phyloP scores from a whole-genome alignment of 2,888 invertebrate species.

The Cantharis rufa region DNA sequence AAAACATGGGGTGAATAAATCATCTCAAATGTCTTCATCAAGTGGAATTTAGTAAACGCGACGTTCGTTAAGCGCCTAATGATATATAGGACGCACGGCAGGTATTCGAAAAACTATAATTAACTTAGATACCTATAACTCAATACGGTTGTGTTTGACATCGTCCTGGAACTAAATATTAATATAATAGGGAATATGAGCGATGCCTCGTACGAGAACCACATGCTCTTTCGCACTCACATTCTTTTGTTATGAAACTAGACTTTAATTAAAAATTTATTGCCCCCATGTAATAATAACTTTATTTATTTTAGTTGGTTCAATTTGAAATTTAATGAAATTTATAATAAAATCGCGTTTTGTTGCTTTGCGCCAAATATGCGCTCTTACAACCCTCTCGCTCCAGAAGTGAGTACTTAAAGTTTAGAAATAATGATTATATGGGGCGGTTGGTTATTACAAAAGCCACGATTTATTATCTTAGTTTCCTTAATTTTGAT shows the following conservation, averaged over 20 bases:
- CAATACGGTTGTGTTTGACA: not conserved
- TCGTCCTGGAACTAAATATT: not conserved
- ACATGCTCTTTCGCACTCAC: not conserved
- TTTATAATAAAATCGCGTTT: not conserved
- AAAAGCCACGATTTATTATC: not conserved
- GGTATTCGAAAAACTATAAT: not conserved
- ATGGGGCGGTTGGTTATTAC: not conserved
- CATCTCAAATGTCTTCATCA: not conserved
- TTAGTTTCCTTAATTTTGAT: not conserved
- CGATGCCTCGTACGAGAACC: not conserved
- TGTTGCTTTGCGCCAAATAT: not conserved
- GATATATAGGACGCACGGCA: not conserved
- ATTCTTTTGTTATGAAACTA: not conserved
- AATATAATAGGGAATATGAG: not conserved
- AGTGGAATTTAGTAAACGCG: not conserved
- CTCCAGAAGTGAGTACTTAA: not conserved
- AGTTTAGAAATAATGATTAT: not conserved
- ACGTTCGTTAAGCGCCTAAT: not conserved
- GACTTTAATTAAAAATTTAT: not conserved
- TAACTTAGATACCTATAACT: not conserved
- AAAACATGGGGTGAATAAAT: not conserved
- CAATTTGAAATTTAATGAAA: not conserved
- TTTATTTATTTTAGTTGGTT: not conserved
- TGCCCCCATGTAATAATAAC: not conserved
- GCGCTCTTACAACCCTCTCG: not conserved